Conservation (phyloP, 2,797 vertebrate species). For the Acrossocheilus wenchowensis region DNA sequence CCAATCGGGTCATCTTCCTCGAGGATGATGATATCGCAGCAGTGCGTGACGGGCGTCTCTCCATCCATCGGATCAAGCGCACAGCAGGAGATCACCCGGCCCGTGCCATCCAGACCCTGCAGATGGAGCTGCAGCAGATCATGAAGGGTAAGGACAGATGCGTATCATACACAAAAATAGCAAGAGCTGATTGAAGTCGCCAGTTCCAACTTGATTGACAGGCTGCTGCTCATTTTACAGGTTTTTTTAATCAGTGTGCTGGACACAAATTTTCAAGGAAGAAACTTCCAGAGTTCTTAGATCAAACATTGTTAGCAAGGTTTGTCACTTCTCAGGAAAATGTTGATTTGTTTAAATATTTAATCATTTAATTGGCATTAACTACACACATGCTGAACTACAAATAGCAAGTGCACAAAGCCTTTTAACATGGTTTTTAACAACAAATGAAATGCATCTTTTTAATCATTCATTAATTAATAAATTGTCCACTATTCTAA, state of each 20-base stretch:
- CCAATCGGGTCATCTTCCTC: constrained; percentile 96
- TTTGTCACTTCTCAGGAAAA: no score
- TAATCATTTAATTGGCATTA: neutral
- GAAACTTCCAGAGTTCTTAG: neutral
- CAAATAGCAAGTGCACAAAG: neutral
- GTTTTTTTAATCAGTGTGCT: neutral
- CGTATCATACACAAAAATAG: no score
- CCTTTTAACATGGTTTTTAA: neutral
- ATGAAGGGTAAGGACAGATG: constrained; percentile 87
- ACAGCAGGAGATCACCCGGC: constrained; percentile 90
- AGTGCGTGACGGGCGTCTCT: constrained; percentile 89
- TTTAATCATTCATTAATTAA: neutral
- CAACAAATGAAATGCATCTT: neutral
- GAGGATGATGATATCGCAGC: constrained; percentile 98
- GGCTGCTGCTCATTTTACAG: neutral
- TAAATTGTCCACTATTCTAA: neutral
- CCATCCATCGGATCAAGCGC: constrained; percentile 96
- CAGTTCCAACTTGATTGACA: neutral
- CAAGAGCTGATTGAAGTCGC: neutral
- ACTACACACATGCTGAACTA: neutral
- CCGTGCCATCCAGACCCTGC: constrained; percentile 94
- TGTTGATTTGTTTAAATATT: neutral
- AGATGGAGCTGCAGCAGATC: constrained; percentile 99
- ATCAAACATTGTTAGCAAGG: neutral
- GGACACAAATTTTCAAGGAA: neutral